Conservation (phyloP, 1,140 invertebrate genomes). For the Neodiprion lecontei region DNA sequence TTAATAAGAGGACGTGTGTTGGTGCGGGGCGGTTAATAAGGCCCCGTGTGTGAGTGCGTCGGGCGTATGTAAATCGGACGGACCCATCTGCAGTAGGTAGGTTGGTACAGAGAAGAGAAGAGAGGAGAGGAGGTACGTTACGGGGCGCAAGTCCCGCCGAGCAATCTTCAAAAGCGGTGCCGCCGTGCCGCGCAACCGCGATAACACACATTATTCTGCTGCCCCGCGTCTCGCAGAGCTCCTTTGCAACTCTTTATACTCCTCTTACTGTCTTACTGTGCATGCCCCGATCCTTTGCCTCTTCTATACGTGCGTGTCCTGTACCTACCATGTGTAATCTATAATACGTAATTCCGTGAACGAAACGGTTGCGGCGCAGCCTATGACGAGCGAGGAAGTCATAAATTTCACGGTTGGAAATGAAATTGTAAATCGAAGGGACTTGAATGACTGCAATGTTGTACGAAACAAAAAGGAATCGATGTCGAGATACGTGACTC, state of each 20-base stretch:
- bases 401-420: no score
- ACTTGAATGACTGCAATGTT: no score
- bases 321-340: no score
- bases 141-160: conserved; percentile 11
- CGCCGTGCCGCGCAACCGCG: conserved; percentile 26
- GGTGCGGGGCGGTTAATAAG: conserved; percentile 15
- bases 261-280: neutral
- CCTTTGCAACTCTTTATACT: neutral
- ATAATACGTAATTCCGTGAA: no score
- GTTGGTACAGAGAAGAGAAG: neutral
- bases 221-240: conserved; percentile 10
- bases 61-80: conserved; percentile 23
- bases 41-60: conserved; percentile 12
- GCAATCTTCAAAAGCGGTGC: conserved; percentile 34
- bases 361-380: no score
- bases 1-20: conserved; percentile 17
- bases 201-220: conserved; percentile 38
- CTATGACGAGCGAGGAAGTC: no score
- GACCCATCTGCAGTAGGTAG: conserved; percentile 1
- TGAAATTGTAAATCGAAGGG: no score
- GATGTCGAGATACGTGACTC: no score
- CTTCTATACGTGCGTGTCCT: neutral
- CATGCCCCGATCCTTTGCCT: neutral
- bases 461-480: no score
- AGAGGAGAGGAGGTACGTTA: conserved; percentile 17